These are phyloP conservation scores for Corvus hawaiiensis DNA, from an alignment of 2,113 vertebrate genomes.

Conservation along the genomic window DNA sequence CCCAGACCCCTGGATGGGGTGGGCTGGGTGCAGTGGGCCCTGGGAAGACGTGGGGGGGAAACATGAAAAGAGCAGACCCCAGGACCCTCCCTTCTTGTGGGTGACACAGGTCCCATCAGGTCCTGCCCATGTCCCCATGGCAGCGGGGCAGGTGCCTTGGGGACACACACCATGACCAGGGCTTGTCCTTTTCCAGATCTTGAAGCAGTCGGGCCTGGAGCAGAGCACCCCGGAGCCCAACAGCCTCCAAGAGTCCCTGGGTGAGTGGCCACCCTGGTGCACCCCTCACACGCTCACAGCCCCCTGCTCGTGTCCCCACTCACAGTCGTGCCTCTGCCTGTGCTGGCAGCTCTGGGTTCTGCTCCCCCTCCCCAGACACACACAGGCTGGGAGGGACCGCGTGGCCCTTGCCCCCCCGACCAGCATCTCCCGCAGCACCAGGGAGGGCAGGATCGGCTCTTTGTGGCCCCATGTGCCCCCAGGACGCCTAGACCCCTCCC, in stretches of 20 bases:
- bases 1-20: neutral
- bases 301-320: neutral
- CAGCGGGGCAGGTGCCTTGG: neutral
- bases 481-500: neutral
- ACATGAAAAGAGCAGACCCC: neutral
- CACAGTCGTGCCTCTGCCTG: fast-evolving
- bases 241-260: neutral
- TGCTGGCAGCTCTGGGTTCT: neutral
- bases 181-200: conserved; percentile 57
- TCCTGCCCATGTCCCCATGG: neutral
- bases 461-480: neutral
- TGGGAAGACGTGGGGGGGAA: fast-evolving
- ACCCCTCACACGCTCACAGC: fast-evolving
- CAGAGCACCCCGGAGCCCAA: conserved; percentile 49
- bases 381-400: fast-evolving
- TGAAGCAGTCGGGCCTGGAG: conserved; percentile 73
- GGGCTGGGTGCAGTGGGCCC: no score
- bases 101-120: neutral
- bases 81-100: neutral
- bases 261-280: neutral
- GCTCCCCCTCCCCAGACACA: neutral
- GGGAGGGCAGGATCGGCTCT: neutral
- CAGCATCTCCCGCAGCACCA: neutral
- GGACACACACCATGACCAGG: fast-evolving
- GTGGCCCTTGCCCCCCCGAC: fast-evolving